These are phyloP conservation scores for Picus viridis DNA, from an alignment of 2,797 vertebrate genomes.

Conservation along the genomic window DNA sequence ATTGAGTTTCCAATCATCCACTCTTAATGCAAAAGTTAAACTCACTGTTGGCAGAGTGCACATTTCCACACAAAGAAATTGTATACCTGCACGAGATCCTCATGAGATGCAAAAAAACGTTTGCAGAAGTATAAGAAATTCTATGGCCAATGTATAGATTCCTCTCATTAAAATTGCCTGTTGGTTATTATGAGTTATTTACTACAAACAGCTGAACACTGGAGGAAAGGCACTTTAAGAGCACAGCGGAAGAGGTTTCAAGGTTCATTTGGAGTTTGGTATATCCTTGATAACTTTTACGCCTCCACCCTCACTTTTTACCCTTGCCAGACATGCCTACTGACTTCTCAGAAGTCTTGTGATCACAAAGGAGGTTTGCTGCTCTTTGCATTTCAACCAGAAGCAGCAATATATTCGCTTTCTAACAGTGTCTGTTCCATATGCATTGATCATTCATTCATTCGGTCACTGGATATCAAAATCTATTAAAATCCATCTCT, in stretches of 20 bases:
- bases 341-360: background rate
- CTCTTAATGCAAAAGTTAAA: background rate
- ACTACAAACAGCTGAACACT: background rate
- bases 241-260: background rate
- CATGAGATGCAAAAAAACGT: fast-evolving
- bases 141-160: background rate
- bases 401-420: background rate
- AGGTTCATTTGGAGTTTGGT: background rate
- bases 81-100: background rate
- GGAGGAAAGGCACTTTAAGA: background rate
- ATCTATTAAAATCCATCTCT: background rate
- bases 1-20: background rate
- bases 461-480: background rate
- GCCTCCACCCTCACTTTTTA: background rate
- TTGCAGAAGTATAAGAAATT: background rate
- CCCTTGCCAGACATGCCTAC: background rate
- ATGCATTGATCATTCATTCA: background rate
- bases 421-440: background rate
- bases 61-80: background rate
- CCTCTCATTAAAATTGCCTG: background rate
- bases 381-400: background rate
- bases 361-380: background rate
- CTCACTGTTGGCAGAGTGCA: background rate
- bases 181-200: background rate
- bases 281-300: background rate